Conservation (phyloP, 1,140 invertebrate genomes). For the Mycetomoellerius zeteki region DNA sequence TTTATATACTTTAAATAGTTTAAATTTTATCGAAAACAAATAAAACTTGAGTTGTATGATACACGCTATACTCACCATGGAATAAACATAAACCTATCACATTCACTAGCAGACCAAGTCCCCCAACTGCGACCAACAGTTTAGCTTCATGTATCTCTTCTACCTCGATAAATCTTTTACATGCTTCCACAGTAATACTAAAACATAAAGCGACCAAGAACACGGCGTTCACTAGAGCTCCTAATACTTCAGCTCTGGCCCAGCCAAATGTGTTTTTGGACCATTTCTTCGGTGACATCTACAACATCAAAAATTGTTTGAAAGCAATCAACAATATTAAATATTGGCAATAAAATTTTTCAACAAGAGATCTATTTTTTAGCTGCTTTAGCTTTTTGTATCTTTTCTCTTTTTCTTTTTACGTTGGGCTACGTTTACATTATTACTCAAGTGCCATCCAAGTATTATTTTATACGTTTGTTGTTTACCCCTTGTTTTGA, state of each 20-base stretch:
- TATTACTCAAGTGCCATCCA: too few relatives aligned
- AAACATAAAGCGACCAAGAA: slow-evolving; percentile 98
- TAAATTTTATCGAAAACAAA: slow-evolving; percentile 2
- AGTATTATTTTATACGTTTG: too few relatives aligned
- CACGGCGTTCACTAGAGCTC: slow-evolving; percentile 96
- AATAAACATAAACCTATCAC: slow-evolving; percentile 94
- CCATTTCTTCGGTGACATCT: slow-evolving; percentile 98
- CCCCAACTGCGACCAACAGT: slow-evolving; percentile 92
- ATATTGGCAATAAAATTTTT: slow-evolving; percentile 7
- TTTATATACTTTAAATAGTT: slow-evolving; percentile 4
- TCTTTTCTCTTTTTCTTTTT: too few relatives aligned
- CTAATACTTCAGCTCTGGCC: slow-evolving; percentile 97
- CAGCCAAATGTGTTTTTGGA: slow-evolving; percentile 98
- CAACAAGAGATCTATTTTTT: background rate
- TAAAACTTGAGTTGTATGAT: background rate
- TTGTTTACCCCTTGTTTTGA: too few relatives aligned
- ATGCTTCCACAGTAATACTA: slow-evolving; percentile 96
- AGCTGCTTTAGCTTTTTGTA: too few relatives aligned
- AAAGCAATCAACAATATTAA: background rate
- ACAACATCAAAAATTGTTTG: slow-evolving; percentile 75
- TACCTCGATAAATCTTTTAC: slow-evolving; percentile 95
- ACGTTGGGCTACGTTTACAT: too few relatives aligned
- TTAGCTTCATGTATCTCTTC: slow-evolving; percentile 94
- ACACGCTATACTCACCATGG: slow-evolving; percentile 89
- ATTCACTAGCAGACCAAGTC: slow-evolving; percentile 93